A percentile compares a stretch with the other conserved stretches of the same genome.
These are phyloP conservation scores for Drosophila quadrilineata DNA, from an alignment of 1,140 invertebrate species.

Conservation along the genomic window DNA sequence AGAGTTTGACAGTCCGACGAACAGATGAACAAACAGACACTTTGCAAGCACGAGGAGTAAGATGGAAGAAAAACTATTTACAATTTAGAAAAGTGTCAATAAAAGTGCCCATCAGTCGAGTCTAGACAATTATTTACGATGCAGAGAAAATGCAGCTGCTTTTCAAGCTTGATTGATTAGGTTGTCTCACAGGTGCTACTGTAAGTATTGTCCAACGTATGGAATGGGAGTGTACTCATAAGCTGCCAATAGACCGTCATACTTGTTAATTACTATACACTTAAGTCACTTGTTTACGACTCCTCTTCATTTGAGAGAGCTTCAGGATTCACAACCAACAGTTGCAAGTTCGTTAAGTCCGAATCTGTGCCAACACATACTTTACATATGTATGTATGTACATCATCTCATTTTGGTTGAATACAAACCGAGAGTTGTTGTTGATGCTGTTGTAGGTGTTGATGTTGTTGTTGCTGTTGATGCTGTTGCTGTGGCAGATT, in stretches of 20 bases:
- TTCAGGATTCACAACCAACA: too few species aligned
- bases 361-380: background rate
- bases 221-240: background rate
- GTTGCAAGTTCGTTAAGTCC: background rate
- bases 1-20: background rate
- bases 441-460: conserved; percentile 43
- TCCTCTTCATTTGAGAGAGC: too few species aligned
- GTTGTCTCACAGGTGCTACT: conserved; percentile 4
- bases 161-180: conserved; percentile 57
- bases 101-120: conserved; percentile 26
- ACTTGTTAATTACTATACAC: too few species aligned
- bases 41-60: too few species aligned
- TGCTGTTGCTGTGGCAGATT: conserved; percentile 53
- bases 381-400: background rate
- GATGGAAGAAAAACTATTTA: conserved; percentile 27
- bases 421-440: conserved; percentile 63
- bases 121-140: conserved; percentile 43
- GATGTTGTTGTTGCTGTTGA: conserved; percentile 44
- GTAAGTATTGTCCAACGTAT: background rate
- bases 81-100: conserved; percentile 64
- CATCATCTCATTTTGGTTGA: conserved; percentile 1
- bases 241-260: background rate
- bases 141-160: conserved; percentile 51
- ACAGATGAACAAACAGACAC: background rate
- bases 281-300: too few species aligned